Base-by-base conservation (phyloP, 2,888 invertebrate genomes). In the Phania funesta region DNA sequence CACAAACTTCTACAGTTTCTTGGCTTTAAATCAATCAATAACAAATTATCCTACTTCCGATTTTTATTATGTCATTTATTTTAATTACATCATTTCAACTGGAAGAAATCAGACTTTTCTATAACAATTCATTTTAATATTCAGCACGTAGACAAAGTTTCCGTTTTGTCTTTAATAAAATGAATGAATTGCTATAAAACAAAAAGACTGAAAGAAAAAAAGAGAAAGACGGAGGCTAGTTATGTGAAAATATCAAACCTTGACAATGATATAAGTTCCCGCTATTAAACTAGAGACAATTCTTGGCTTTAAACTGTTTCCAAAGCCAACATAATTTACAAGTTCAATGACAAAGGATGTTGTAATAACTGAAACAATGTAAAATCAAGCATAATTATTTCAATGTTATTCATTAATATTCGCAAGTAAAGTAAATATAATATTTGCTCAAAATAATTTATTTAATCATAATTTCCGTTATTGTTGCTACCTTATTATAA, bases 1-100 rank as follows among this genome's bases (percentile, higher is more conserved):
- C 3, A 3, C 26, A 6, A 26, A 26, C 6, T 26, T 26, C 6
- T 26, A 5, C 4, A 5, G 26, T 26, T 26, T 3, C 26, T 3
- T 26, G 26, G 3, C 26, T 26, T 26, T 26, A 26, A 41, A 29
- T 38, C 32, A 29, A 32, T 32, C 35, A 32, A 56, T 24, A 46
- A 26, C n/a, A 18, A 64, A 50, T 70, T 64, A 20, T 11, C 18
- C 62, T 62, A 81, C 80, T 81, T 81, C 80, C 80, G 80, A 76
- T 60, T 71, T 71, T 32, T 29, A 62, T 64, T 44, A 60, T 29
- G 16, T 29, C 29, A 71, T 48, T 35, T 54, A 48, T 50, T 4
- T 60, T 60, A 22, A 52, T 65, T 22, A 41, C 16, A 13, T n/a
- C 24, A 70, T n/a, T n/a, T n/a, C 29, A n/a, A 9, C 7, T 44